Conservation (phyloP, 2,888 invertebrate genomes). For the Lymantria dispar region DNA sequence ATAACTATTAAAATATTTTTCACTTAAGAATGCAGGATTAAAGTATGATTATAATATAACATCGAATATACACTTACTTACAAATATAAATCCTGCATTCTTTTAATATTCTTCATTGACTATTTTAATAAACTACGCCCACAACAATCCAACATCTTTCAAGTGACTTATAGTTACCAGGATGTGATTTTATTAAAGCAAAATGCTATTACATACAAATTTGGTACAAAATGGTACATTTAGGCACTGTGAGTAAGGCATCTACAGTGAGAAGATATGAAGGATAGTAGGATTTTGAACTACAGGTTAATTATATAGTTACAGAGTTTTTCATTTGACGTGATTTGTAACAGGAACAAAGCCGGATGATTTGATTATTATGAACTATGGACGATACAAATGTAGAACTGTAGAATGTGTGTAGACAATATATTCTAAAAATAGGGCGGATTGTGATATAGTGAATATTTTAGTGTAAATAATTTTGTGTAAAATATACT, state of each 20-base stretch:
- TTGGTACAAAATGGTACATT: conserved; percentile 78
- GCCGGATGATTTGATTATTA: conserved; percentile 26
- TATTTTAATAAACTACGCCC: conserved; percentile 38
- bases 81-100: conserved; percentile 19
- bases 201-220: conserved; percentile 73
- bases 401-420: too few relatives aligned
- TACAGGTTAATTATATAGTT: neutral
- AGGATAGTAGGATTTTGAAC: conserved; percentile 22
- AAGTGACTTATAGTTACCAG: conserved; percentile 64
- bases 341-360: conserved; percentile 6
- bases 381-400: conserved; percentile 38
- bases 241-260: conserved; percentile 94
- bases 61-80: conserved; percentile 25
- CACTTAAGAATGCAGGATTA: conserved; percentile 26
- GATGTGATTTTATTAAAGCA: conserved; percentile 69
- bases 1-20: conserved; percentile 1
- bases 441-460: conserved; percentile 73
- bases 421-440: conserved; percentile 64
- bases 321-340: too few relatives aligned
- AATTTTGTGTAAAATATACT: conserved; percentile 59
- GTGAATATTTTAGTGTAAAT: conserved; percentile 61
- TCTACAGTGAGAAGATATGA: conserved; percentile 88
- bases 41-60: conserved; percentile 18
- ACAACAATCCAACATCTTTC: conserved; percentile 52
- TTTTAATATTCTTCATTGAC: conserved; percentile 20